phyloP scores from a whole-genome alignment of 2,113 vertebrate species.

The Nesogale talazaci region DNA sequence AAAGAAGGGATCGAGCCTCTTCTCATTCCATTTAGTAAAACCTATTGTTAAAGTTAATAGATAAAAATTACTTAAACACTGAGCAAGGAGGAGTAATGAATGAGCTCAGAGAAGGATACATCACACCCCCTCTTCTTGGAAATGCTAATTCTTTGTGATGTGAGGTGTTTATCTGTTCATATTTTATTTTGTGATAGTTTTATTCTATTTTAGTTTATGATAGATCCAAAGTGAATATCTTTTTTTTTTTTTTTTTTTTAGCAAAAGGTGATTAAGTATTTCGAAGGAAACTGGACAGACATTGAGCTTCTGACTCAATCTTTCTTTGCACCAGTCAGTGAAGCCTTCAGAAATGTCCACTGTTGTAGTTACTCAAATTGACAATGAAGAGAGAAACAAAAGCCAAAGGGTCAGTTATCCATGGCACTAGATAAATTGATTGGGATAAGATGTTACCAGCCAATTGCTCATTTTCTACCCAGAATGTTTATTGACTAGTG shows the following conservation, averaged over 20 bases:
- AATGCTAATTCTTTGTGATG: neutral
- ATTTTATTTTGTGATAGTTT: slow-evolving; percentile 38
- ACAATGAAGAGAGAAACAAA: too few species aligned
- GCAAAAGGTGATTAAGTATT: neutral
- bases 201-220: slow-evolving; percentile 17
- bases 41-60: slow-evolving; percentile 17
- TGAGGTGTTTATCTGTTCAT: neutral
- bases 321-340: neutral
- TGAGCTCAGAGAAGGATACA: neutral
- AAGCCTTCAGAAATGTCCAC: neutral
- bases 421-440: neutral
- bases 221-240: neutral
- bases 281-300: slow-evolving; percentile 5
- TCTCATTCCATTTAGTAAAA: slow-evolving; percentile 10
- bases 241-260: neutral
- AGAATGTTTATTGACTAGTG: neutral
- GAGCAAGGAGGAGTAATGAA: neutral
- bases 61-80: neutral
- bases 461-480: neutral
- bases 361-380: accelerated
- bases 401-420: neutral
- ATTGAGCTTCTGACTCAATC: neutral
- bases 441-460: neutral
- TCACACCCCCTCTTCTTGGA: neutral
- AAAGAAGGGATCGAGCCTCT: slow-evolving; percentile 2